These are phyloP conservation scores for Lepidurus couesii DNA, from an alignment of 1,140 invertebrate species.

Conservation along the genomic window DNA sequence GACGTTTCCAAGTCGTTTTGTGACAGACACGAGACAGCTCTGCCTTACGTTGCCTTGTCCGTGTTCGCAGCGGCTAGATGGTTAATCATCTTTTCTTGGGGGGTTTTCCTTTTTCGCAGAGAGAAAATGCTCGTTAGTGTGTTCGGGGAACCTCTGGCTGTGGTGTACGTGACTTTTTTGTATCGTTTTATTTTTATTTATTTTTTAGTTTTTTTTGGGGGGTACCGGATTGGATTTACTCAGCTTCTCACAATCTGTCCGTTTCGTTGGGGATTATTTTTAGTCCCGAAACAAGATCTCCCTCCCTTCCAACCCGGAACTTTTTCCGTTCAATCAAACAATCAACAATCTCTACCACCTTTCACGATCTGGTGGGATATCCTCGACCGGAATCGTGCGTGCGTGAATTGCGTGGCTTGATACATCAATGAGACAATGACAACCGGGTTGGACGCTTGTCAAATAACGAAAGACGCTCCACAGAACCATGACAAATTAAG, in stretches of 20 bases:
- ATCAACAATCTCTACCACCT: background rate
- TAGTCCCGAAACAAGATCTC: background rate
- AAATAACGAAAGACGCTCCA: background rate
- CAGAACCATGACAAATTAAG: constrained; percentile 16
- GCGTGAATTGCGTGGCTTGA: background rate
- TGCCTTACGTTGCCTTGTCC: background rate
- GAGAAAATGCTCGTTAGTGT: background rate
- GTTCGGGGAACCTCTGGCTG: no score
- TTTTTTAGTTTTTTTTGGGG: no score
- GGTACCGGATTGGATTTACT: background rate
- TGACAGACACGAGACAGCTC: constrained; percentile 15
- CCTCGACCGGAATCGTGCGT: background rate
- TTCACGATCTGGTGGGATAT: background rate
- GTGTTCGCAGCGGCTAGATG: background rate
- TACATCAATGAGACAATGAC: background rate
- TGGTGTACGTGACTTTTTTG: no score
- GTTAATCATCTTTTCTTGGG: background rate
- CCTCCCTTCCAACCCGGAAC: background rate
- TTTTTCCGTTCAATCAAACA: background rate
- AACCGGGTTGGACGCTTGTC: background rate
- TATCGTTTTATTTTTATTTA: no score
- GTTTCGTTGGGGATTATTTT: background rate
- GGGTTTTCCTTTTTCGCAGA: background rate
- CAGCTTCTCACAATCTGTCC: background rate
- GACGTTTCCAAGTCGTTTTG: constrained; percentile 14